A percentile compares a stretch with the other conserved stretches of the same genome.
These are phyloP conservation scores for Schizopygopsis malacanthus DNA, from an alignment of 2,797 vertebrate species.

Conservation along the genomic window DNA sequence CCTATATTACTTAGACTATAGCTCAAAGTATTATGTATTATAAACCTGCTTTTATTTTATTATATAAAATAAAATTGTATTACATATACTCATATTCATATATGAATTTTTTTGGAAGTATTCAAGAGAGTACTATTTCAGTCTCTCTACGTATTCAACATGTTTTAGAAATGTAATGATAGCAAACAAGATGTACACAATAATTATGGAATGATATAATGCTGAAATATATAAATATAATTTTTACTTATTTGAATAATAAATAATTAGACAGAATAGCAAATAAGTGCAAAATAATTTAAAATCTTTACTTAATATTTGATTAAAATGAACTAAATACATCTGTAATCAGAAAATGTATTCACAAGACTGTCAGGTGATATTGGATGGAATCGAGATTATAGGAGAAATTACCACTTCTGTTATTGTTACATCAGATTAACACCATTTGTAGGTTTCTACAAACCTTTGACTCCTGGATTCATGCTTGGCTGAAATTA, in stretches of 20 bases:
- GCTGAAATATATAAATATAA: neutral
- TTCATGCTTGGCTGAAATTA: neutral
- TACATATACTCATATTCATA: neutral
- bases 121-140: neutral
- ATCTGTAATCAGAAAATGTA: neutral
- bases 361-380: no score
- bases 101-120: no score
- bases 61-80: neutral
- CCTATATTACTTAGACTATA: neutral
- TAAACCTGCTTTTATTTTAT: neutral
- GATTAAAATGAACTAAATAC: neutral
- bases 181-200: neutral
- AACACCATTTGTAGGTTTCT: no score
- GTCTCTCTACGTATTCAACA: neutral
- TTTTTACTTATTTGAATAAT: neutral
- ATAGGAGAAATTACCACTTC: no score
- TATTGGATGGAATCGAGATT: no score
- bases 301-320: neutral
- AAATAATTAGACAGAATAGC: neutral
- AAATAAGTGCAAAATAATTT: neutral
- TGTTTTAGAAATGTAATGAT: neutral
- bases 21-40: neutral
- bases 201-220: neutral
- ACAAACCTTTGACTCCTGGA: neutral
- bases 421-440: no score